Evolutionary conservation across 2,888 invertebrate species (phyloP).

Genomic region (Drosophila anceps): DNA sequence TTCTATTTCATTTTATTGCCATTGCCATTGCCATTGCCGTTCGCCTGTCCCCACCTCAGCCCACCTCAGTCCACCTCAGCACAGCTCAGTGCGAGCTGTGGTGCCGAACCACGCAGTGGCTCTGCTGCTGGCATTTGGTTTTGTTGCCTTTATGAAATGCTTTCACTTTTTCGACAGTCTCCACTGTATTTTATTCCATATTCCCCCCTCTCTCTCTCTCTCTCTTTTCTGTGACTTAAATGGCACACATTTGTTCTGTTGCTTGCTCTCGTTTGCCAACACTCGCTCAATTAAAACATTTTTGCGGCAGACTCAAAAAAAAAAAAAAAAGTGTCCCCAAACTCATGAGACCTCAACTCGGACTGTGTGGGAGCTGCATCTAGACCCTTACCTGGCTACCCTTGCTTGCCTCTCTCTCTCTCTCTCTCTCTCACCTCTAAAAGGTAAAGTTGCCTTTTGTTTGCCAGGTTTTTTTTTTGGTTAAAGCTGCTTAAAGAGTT

Average conservation of each 20-base stretch:
- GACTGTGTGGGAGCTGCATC: conserved; percentile 14
- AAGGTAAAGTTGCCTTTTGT: conserved; percentile 39
- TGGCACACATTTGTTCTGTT: conserved; percentile 29
- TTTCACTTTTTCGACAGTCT: conserved; percentile 51
- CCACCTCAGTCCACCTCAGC: not conserved
- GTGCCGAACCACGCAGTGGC: conserved; percentile 4
- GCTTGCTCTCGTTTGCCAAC: conserved; percentile 14
- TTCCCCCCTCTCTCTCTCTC: conserved; percentile 5
- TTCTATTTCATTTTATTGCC: conserved; percentile 78
- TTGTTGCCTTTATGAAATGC: conserved; percentile 54
- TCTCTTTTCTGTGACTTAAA: conserved; percentile 13
- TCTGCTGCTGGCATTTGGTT: conserved; percentile 13
- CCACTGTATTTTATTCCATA: conserved; percentile 35
- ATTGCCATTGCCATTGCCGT: conserved; percentile 42
- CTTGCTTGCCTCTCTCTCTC: not conserved
- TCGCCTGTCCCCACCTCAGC: not conserved
- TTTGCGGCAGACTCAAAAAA: conserved; percentile 1
- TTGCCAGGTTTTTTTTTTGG: conserved; percentile 14
- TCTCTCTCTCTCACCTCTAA: conserved; percentile 31
- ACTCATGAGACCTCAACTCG: conserved; percentile 14
- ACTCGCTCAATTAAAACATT: conserved; percentile 69
- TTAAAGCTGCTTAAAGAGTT: conserved; percentile 65
- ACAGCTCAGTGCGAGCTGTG: not conserved
- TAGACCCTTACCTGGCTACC: not conserved
- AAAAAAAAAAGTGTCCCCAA: not conserved